Base-by-base conservation (phyloP, 2,888 invertebrate species). In the Dromius quadrimaculatus region DNA sequence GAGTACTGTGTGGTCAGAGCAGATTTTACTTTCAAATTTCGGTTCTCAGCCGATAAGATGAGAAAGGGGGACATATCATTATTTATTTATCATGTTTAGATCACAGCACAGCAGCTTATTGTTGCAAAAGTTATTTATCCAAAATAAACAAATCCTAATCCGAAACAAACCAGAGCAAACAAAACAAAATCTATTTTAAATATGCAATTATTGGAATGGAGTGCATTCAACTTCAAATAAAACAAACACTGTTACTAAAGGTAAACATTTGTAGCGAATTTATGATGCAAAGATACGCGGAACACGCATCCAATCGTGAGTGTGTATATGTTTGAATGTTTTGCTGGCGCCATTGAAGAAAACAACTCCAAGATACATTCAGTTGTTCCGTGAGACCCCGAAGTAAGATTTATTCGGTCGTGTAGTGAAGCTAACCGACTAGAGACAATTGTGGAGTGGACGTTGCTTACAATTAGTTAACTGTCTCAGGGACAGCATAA, bases 141-240 rank as follows among this genome's bases (percentile, higher is more conserved):
- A 15, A n/a, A 28, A 17, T 41, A 43, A 63, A 63, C 45, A 63
- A 63, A 45, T 28, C 20, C 22, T 4, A 63, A 41, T 22, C 38
- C 15, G 62, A 28, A 62, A 62, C 43, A 63, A 28, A n/a, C 2
- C 28, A 45, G 22, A 13, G 41, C 15, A 43, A 45, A 63, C 32
- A 63, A 2, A 45, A 23, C 23, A 41, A 23, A 63, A 63, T 45
- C 45, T 63, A 63, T 63, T 63, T 63, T 41, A 41, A 41, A 43
- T 63, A 63, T 41, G 63, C 43, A 63, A 63, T 63, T 63, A 63
- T 63, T 45, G 45, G 41, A 45, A 45, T 43, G 15, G 22, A 19
- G 63, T 63, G 63, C 63, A 63, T 63, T 63, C 63, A 45, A 63
- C 63, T 63, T 23, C 43, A 43, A 63, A 41, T 62, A 62, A 62